These are phyloP conservation scores for Xanthia icteritia DNA, from an alignment of 2,888 invertebrate genomes.

Conservation along the genomic window DNA sequence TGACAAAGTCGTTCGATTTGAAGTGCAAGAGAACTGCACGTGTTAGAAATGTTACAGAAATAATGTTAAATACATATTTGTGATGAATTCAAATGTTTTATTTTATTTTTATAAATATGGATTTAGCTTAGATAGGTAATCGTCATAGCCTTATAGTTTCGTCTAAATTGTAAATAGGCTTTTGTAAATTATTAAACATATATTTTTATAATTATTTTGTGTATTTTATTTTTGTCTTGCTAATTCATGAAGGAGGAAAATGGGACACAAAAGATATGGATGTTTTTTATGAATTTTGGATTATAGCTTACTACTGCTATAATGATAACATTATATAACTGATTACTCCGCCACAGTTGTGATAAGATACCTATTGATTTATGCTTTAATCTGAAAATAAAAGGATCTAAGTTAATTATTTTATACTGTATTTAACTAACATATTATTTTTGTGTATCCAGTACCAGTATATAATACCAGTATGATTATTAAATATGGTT, in stretches of 20 bases:
- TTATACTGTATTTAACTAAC: neutral
- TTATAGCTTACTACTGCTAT: neutral
- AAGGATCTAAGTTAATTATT: neutral
- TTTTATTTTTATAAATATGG: slow-evolving; percentile 43
- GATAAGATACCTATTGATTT: slow-evolving; percentile 34
- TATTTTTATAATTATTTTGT: slow-evolving; percentile 43
- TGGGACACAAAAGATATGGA: neutral
- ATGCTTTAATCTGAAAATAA: slow-evolving; percentile 4
- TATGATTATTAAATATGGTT: neutral
- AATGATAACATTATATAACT: slow-evolving; percentile 16
- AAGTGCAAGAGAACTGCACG: neutral
- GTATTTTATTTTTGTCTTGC: slow-evolving; percentile 7
- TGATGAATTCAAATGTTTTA: neutral
- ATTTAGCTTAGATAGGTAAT: slow-evolving; percentile 48
- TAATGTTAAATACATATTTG: slow-evolving; percentile 43
- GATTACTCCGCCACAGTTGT: neutral
- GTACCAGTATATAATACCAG: no score
- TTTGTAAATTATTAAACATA: slow-evolving; percentile 67
- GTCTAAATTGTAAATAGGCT: slow-evolving; percentile 71
- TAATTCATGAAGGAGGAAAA: slow-evolving; percentile 1
- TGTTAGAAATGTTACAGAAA: slow-evolving; percentile 28
- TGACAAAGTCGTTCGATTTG: neutral
- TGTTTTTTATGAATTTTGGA: neutral
- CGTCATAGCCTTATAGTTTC: slow-evolving; percentile 59
- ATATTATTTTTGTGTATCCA: neutral